These are phyloP conservation scores for Furcifer pardalis DNA, from an alignment of 2,797 vertebrate species.

Conservation along the genomic window DNA sequence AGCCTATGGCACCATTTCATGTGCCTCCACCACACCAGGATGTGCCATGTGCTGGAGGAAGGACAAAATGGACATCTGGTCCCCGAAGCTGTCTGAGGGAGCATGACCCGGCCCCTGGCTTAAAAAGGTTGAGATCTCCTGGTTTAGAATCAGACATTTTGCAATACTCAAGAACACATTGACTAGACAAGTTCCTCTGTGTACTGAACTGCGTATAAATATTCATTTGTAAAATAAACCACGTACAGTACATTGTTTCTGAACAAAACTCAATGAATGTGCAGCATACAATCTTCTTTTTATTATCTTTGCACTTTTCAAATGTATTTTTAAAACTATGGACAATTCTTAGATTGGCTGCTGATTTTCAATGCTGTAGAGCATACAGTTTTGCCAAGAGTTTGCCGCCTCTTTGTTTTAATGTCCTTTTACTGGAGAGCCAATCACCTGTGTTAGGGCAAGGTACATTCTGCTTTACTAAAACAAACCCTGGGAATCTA, in stretches of 20 bases:
- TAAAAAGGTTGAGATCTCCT: too few species aligned
- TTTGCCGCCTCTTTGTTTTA: slow-evolving; percentile 63
- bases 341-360: slow-evolving; percentile 69
- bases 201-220: background rate
- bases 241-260: background rate
- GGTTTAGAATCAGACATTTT: background rate
- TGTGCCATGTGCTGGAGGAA: too few species aligned
- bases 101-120: too few species aligned
- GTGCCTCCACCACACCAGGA: too few species aligned
- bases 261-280: slow-evolving; percentile 36
- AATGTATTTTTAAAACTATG: slow-evolving; percentile 62
- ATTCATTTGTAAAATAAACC: slow-evolving; percentile 14
- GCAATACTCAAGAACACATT: background rate
- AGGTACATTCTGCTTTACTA: slow-evolving; percentile 72
- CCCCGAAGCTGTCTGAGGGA: too few species aligned
- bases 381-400: slow-evolving; percentile 65
- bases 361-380: slow-evolving; percentile 55
- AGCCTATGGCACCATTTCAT: too few species aligned
- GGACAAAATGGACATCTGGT: too few species aligned
- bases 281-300: slow-evolving; percentile 44
- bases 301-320: slow-evolving; percentile 62
- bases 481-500: slow-evolving; percentile 69
- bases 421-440: slow-evolving; percentile 66
- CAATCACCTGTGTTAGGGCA: slow-evolving; percentile 72
- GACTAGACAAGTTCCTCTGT: slow-evolving; percentile 3